Conservation (phyloP, 2,797 vertebrate genomes). For the Botia almorhae region DNA sequence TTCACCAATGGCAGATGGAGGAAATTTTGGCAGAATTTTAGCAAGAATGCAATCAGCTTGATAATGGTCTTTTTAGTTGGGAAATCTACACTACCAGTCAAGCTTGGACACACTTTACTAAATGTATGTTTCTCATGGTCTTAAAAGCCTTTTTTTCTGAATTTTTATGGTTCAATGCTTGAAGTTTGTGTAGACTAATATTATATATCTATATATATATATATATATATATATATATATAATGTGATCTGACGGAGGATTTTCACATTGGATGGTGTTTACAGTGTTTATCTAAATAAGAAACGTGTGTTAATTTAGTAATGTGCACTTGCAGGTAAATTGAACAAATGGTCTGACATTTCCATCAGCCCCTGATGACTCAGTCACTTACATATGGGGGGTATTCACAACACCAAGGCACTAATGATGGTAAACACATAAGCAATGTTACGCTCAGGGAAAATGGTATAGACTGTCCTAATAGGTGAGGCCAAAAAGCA, state of each 20-base stretch:
- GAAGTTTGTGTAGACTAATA: too few relatives aligned
- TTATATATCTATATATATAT: too few relatives aligned
- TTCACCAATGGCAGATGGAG: neutral
- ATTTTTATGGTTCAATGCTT: neutral
- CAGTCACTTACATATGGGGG: constrained; percentile 20
- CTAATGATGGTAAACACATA: constrained; percentile 50
- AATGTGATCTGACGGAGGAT: neutral
- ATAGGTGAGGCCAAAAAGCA: constrained; percentile 42
- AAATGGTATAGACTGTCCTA: constrained; percentile 50
- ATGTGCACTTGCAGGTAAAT: neutral
- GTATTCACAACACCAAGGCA: constrained; percentile 20
- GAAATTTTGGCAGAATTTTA: neutral
- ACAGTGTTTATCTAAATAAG: neutral
- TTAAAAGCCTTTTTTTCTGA: neutral
- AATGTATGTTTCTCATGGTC: neutral
- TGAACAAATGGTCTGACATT: constrained; percentile 10
- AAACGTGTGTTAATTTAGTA: too few relatives aligned
- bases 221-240: too few relatives aligned
- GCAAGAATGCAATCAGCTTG: constrained; percentile 7
- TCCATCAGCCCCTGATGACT: constrained; percentile 39
- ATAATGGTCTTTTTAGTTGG: neutral
- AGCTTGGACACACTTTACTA: neutral
- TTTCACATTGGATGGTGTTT: neutral
- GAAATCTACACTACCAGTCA: neutral
- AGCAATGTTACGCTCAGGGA: constrained; percentile 45